Evolutionary conservation across 1,140 invertebrate species (phyloP).

Genomic region (Steinernema feltiae): DNA sequence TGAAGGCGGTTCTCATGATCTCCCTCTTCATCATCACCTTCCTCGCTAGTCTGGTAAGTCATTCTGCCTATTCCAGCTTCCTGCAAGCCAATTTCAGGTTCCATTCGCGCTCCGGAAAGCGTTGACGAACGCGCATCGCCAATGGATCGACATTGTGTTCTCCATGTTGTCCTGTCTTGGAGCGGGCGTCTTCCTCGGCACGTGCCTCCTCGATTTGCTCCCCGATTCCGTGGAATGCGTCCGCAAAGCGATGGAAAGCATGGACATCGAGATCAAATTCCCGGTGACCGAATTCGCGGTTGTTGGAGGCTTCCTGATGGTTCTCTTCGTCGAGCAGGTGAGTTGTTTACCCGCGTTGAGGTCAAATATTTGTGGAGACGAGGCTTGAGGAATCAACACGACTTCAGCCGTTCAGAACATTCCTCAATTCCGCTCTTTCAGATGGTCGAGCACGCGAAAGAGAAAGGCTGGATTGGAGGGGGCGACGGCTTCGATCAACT

Average conservation of each 20-base stretch:
- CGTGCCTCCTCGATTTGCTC: constrained; percentile 51
- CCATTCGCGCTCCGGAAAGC: constrained; percentile 24
- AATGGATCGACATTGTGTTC: constrained; percentile 10
- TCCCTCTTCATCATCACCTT: constrained; percentile 49
- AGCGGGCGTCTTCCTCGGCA: constrained; percentile 52
- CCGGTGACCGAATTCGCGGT: constrained; percentile 53
- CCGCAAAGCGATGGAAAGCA: constrained; percentile 37
- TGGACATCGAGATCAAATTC: constrained; percentile 34
- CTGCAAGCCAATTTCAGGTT: constrained; percentile 17
- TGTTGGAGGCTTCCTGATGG: constrained; percentile 47
- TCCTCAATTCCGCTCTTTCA: constrained; percentile 27
- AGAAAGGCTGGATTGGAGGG: constrained; percentile 40
- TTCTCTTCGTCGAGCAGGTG: constrained; percentile 53
- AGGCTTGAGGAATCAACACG: too few relatives aligned
- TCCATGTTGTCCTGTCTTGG: constrained; percentile 27
- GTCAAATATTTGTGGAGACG: too few relatives aligned
- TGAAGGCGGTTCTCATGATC: not conserved
- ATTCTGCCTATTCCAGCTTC: constrained; percentile 20
- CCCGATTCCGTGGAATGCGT: constrained; percentile 49
- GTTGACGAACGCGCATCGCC: constrained; percentile 20
- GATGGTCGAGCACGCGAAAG: constrained; percentile 42
- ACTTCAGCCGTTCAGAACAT: too few relatives aligned
- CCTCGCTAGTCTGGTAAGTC: constrained; percentile 46
- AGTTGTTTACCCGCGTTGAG: too few relatives aligned
- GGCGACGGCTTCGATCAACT: constrained; percentile 21